These are phyloP conservation scores for Volucella inanis DNA, from an alignment of 2,888 invertebrate genomes.

Conservation along the genomic window DNA sequence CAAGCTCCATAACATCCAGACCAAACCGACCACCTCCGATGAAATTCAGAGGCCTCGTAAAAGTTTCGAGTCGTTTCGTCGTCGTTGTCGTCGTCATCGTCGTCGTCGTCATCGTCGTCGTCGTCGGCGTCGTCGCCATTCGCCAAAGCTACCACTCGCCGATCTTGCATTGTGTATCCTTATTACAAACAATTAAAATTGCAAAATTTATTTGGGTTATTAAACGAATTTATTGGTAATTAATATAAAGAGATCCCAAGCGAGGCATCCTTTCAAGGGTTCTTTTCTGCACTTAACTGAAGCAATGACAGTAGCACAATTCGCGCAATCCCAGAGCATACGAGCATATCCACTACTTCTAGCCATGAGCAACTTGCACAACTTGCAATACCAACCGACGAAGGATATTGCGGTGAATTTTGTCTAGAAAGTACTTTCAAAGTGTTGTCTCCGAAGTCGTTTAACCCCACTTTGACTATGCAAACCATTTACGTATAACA, in stretches of 20 bases:
- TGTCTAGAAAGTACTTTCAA: constrained; percentile 60
- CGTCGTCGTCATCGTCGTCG: too few relatives aligned
- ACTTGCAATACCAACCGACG: too few relatives aligned
- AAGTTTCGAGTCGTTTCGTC: constrained; percentile 71
- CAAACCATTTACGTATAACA: constrained; percentile 4
- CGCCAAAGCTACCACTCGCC: constrained; percentile 7
- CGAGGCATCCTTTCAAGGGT: constrained; percentile 14
- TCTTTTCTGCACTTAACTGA: constrained; percentile 19
- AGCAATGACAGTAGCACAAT: constrained; percentile 51
- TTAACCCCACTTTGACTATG: constrained; percentile 42
- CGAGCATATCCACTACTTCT: too few relatives aligned
- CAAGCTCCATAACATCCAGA: background rate
- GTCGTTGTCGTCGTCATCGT: too few relatives aligned
- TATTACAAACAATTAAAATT: constrained; percentile 75
- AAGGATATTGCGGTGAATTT: constrained; percentile 64
- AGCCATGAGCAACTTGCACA: too few relatives aligned
- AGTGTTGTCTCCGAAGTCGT: constrained; percentile 70
- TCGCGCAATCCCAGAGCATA: background rate
- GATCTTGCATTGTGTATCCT: constrained; percentile 67
- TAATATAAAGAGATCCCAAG: constrained; percentile 68
- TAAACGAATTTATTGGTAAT: constrained; percentile 75
- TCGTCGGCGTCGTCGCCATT: too few relatives aligned
- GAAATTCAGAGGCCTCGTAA: constrained; percentile 62
- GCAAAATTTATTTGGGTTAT: constrained; percentile 72
- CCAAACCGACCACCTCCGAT: background rate